A percentile compares a stretch with the other conserved stretches of the same genome.
Conservation (phyloP, 1,140 invertebrate genomes). For the Andricus grossulariae region DNA sequence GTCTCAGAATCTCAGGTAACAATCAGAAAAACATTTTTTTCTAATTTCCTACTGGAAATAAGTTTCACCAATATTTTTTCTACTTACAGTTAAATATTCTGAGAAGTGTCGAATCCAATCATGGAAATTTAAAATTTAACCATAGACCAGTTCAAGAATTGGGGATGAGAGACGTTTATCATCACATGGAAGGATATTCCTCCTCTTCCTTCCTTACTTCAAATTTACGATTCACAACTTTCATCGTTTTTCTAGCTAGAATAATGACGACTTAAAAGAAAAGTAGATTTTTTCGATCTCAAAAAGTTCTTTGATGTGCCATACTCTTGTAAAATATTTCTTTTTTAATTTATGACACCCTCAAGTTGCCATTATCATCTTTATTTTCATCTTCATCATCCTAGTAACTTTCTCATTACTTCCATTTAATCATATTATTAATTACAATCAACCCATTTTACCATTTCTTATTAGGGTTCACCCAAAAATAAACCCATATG, state of each 20-base stretch:
- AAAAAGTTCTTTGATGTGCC: background rate
- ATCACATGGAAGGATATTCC: slow-evolving; percentile 55
- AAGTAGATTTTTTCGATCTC: too few species aligned
- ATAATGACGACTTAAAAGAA: background rate
- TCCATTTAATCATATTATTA: background rate
- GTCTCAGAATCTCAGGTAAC: slow-evolving; percentile 79
- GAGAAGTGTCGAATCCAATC: slow-evolving; percentile 35
- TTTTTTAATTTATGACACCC: background rate
- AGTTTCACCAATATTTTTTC: background rate
- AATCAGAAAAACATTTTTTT: background rate
- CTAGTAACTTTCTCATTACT: background rate
- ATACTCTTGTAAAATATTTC: slow-evolving; percentile 25
- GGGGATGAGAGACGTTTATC: slow-evolving; percentile 55
- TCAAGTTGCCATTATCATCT: background rate
- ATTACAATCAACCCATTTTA: too few species aligned
- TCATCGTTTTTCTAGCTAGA: slow-evolving; percentile 37
- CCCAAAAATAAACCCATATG: too few species aligned
- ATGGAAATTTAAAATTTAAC: slow-evolving; percentile 54
- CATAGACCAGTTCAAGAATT: slow-evolving; percentile 55
- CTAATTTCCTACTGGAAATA: background rate
- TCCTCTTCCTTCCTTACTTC: background rate
- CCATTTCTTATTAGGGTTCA: too few species aligned
- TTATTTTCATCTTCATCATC: background rate
- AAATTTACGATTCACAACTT: slow-evolving; percentile 13
- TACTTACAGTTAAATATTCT: slow-evolving; percentile 56